Base-by-base conservation (phyloP, 2,888 invertebrate genomes). In the Drosophila mayaguana region DNA sequence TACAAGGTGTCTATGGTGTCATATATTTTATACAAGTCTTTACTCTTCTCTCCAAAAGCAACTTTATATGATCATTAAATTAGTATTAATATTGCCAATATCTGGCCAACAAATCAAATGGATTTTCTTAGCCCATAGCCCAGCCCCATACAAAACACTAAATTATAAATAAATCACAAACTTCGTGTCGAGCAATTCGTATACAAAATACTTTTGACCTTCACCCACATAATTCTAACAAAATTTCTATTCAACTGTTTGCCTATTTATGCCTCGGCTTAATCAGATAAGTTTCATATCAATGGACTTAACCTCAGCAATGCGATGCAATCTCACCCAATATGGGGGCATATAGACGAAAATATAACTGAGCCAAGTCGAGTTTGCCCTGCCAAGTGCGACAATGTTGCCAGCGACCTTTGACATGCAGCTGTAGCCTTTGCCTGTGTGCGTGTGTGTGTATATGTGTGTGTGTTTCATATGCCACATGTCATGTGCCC, bases 401-500 rank as follows among this genome's bases (percentile, higher is more conserved):
- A 65, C 80, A 75, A 76, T 78, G 80, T 78, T 78, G 66, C 67
- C 67, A 67, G 28, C 53, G 60, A 87, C 84, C 72, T 88, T 70
- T 68, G 69, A 81, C 78, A 68, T 89, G 81, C 83, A 89, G 83
- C 83, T 87, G 89, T 63, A 54, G 32, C 32, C 45, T 45, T 45
- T 45, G 45, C 18, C 62, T 60, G 42, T 18, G 14, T 54, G 16
- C 28, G 36, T 48, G 38, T 34, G 32, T 36, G 20, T 50, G 28
- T 64, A 55, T 64, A 55, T 60, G 16, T 34, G 46, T 64, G 16
- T 66, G 64, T 69, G 59, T 62, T 57, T 43, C 83, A 83, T 81
- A 89, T 89, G 79, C 65, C 79, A 75, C 80, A 80, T 81, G 87
- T 67, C 87, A 78, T 80, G 83, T 51, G 82, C 85, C 72, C 78